Evolutionary conservation across 2,113 vertebrate genomes (phyloP), one percentile per base, ranked within the genome.

Genomic region (Steatornis caripensis): DNA sequence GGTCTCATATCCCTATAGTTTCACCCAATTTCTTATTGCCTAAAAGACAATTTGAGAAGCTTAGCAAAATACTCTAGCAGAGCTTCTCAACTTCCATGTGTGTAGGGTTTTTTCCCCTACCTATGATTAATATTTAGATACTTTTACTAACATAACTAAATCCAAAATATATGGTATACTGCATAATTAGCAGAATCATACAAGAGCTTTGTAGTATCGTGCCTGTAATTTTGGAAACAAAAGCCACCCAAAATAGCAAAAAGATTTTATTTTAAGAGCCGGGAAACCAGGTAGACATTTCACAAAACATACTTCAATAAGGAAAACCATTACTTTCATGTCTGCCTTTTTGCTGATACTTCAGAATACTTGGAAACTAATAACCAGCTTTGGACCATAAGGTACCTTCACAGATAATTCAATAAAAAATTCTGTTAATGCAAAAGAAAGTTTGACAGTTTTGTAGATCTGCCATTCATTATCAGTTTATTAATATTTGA

Each of bases 401-500:
- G 60, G 55, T n/a, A 75, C 46, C 51, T 61, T 69, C 75, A 72
- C 45, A 90, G 62, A 65, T 87, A 95, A 96, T 72, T 94, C 64
- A 83, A 48, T 78, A 55, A 78, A 26, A 91, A 89, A 6, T 64
- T 16, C 27, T 71, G 60, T 36, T 90, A 90, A 78, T 84, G 60
- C 80, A 90, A 27, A 84, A 53, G 64, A 84, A 92, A 86, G 49
- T 8, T 32, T 84, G 75, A 85, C 49, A 85, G 45, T 61, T 89
- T 77, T 69, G 66, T 74, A 85, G 62, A 88, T 71, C 39, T 93
- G 39, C 5, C 27, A 74, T 60, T 80, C 62, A 9, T 94, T 84
- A 90, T 84, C 88, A 83, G 37, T 94, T 93, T 93, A 84, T 96
- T 95, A 94, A 81, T 89, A 89, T 87, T 89, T 86, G 37, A 95